A percentile compares a stretch with the other conserved stretches of the same genome.
Evolutionary conservation across 2,113 vertebrate genomes (phyloP).

Genomic region (Pseudopipra pipra): DNA sequence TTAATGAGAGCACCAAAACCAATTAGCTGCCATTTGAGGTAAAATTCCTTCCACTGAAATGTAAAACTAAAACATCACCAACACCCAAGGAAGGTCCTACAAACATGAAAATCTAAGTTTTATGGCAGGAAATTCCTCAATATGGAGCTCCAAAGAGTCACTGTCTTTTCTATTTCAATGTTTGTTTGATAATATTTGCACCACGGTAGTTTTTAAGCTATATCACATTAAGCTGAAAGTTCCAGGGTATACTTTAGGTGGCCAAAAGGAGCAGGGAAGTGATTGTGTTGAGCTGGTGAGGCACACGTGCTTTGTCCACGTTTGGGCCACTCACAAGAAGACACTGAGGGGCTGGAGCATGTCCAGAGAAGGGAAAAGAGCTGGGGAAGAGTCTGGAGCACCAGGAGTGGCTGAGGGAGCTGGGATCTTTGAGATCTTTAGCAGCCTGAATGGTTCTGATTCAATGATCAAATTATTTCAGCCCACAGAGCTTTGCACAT

Average conservation of each 20-base stretch:
- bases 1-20: slow-evolving; percentile 64
- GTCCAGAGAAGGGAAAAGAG: neutral
- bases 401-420: neutral
- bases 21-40: slow-evolving; percentile 44
- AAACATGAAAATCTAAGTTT: neutral
- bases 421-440: neutral
- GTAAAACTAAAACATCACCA: neutral
- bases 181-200: neutral
- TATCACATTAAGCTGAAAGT: neutral
- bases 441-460: neutral
- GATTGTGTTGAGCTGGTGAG: neutral
- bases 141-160: neutral
- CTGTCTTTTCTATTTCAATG: neutral
- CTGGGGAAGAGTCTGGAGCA: neutral
- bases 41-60: neutral
- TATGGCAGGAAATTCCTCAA: neutral
- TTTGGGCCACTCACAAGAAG: neutral
- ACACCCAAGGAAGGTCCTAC: neutral
- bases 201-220: neutral
- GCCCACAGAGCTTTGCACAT: neutral
- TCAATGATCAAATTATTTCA: neutral
- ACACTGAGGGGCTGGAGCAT: fast-evolving
- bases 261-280: neutral
- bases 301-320: neutral
- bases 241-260: neutral